phyloP scores from a whole-genome alignment of 1,140 invertebrate species.

The Zaprionus africanus region DNA sequence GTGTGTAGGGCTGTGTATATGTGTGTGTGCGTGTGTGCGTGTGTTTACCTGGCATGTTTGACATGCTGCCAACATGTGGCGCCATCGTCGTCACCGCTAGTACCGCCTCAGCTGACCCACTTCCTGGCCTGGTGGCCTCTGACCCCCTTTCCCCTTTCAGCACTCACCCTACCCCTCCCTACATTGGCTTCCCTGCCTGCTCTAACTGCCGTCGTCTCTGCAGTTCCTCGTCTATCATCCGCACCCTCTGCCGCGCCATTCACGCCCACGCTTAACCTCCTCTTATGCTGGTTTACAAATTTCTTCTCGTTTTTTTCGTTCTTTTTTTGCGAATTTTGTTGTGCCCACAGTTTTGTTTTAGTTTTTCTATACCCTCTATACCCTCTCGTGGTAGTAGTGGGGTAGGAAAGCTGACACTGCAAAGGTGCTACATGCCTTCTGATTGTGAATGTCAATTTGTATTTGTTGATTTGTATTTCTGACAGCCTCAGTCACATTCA shows the following conservation, averaged over 20 bases:
- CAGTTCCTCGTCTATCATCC: slow-evolving; percentile 9
- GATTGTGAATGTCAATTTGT: background rate
- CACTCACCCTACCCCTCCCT: background rate
- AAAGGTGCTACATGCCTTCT: background rate
- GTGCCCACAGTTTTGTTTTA: slow-evolving; percentile 27
- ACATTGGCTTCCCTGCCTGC: too few species aligned
- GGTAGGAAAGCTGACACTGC: background rate
- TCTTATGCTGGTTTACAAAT: slow-evolving; percentile 33
- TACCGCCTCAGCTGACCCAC: slow-evolving; percentile 59
- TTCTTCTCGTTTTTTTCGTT: slow-evolving; percentile 4
- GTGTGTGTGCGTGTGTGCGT: slow-evolving; percentile 18
- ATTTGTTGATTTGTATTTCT: too few species aligned
- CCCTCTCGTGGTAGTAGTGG: background rate
- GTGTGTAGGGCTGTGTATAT: slow-evolving; percentile 18
- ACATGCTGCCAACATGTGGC: slow-evolving; percentile 57
- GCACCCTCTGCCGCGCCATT: background rate
- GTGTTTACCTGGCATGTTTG: slow-evolving; percentile 53
- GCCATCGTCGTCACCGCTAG: slow-evolving; percentile 22
- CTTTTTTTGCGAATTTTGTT: slow-evolving; percentile 29
- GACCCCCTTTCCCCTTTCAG: background rate
- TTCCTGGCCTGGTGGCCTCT: slow-evolving; percentile 33
- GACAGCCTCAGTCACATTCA: too few species aligned
- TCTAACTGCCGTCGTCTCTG: background rate
- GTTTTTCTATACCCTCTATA: slow-evolving; percentile 26
- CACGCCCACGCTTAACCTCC: slow-evolving; percentile 6